Evolutionary conservation across 1,140 invertebrate species (phyloP).

Genomic region (Pissodes strobi): DNA sequence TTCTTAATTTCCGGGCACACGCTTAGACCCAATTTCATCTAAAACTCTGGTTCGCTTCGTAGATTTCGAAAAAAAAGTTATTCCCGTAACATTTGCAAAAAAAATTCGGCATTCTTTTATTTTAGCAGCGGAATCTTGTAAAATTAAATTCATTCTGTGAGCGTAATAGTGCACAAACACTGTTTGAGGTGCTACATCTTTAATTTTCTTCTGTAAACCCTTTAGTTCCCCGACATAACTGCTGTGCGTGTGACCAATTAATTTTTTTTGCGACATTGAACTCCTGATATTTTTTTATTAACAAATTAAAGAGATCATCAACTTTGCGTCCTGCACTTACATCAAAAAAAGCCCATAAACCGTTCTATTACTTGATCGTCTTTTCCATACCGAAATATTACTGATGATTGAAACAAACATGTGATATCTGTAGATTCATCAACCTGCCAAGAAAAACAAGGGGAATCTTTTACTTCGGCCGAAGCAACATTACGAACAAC

Average conservation of each 20-base stretch:
- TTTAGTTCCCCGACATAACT: conserved; percentile 40
- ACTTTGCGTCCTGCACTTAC: conserved; percentile 16
- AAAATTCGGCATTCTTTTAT: neutral
- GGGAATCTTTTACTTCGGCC: neutral
- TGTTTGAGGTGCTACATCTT: conserved; percentile 27
- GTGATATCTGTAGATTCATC: conserved; percentile 48
- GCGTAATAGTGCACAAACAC: conserved; percentile 17
- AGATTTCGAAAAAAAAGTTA: neutral
- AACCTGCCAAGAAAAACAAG: conserved; percentile 44
- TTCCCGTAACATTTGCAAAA: neutral
- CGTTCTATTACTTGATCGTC: conserved; percentile 38
- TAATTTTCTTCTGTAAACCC: neutral
- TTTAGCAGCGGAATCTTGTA: neutral
- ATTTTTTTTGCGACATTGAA: conserved; percentile 34
- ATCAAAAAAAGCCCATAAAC: conserved; percentile 36
- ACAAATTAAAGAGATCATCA: conserved; percentile 5
- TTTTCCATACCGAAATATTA: conserved; percentile 43
- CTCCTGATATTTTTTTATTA: neutral
- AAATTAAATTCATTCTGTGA: neutral
- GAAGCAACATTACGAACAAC: neutral
- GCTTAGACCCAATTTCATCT: neutral
- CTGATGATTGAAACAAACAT: conserved; percentile 41
- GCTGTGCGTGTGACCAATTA: conserved; percentile 50
- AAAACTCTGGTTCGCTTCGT: neutral
- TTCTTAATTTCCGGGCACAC: neutral